phyloP scores from a whole-genome alignment of 2,888 invertebrate species.

The Trisateles emortualis region DNA sequence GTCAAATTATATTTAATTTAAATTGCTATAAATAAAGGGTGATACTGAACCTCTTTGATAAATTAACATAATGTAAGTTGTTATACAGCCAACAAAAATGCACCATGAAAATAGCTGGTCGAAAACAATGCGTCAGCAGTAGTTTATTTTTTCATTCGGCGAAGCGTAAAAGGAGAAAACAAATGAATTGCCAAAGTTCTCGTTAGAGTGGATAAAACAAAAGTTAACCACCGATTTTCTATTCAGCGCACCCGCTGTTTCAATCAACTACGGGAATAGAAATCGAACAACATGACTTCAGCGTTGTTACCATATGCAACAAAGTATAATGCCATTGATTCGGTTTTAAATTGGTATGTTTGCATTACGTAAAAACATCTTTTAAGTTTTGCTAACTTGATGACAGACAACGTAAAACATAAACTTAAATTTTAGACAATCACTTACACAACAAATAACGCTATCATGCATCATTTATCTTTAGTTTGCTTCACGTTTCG shows the following conservation, averaged over 20 bases:
- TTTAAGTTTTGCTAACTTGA: too few relatives aligned
- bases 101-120: slow-evolving; percentile 23
- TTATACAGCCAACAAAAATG: slow-evolving; percentile 16
- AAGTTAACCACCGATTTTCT: slow-evolving; percentile 68
- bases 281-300: slow-evolving; percentile 52
- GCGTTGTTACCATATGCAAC: slow-evolving; percentile 20
- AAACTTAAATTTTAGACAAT: too few relatives aligned
- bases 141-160: slow-evolving; percentile 51
- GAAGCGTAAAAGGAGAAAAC: slow-evolving; percentile 53
- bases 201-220: slow-evolving; percentile 56
- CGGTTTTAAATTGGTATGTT: neutral
- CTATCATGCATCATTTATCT: too few relatives aligned
- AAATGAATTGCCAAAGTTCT: slow-evolving; percentile 65
- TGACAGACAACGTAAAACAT: too few relatives aligned
- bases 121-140: slow-evolving; percentile 49
- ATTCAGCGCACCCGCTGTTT: slow-evolving; percentile 69
- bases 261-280: slow-evolving; percentile 66
- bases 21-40: too few relatives aligned
- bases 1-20: too few relatives aligned
- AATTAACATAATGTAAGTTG: neutral
- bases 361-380: neutral
- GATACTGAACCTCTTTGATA: too few relatives aligned
- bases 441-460: too few relatives aligned
- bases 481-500: too few relatives aligned
- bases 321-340: slow-evolving; percentile 11